Evolutionary conservation across 2,113 vertebrate genomes (phyloP), one percentile per base, ranked within the genome.

Genomic region (Eulemur macaco): DNA sequence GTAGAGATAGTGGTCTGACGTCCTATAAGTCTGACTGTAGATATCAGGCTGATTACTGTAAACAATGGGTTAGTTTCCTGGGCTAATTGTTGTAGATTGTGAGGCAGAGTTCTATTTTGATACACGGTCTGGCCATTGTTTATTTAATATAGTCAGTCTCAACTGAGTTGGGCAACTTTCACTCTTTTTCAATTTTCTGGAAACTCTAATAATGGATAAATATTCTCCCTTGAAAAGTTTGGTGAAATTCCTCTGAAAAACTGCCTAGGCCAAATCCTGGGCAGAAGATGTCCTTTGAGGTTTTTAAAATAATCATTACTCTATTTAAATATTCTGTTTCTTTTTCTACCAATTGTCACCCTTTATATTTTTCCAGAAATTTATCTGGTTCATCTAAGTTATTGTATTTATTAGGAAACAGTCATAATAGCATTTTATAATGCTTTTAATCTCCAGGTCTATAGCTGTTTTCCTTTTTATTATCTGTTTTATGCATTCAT

Each of bases 221-320:
- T 21, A 63, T 84, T 93, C 66, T n/a, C 66, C n/a, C 47, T 83
- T 93, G 37, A 71, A 94, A 63, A 71, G 8, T 78, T 83, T 95
- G 83, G 37, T 76, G 78, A 69, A 82, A 83, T 71, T 77, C 63
- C 68, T 69, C 68, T 87, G 69, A 60, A 83, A 86, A 93, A 29
- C 9, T 95, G n/a, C 47, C n/a, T 66, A 6, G 60, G 20, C 14
- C 76, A 91, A 91, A 64, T 71, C 31, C 68, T 92, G 25, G n/a
- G 66, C 31, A 60, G 66, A 64, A 29, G 23, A 74, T 13, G 5
- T 83, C 50, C 11, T 69, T 34, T 45, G 18, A 63, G 27, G 9
- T 11, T 66, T 56, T 94, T 77, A 31, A 81, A 81, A 54, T 74
- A 58, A 77, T 83, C 50, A 69, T 60, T 64, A 37, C 18, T 23